These are phyloP conservation scores for Oxystoma pomonae DNA, from an alignment of 2,888 invertebrate genomes.

Conservation along the genomic window DNA sequence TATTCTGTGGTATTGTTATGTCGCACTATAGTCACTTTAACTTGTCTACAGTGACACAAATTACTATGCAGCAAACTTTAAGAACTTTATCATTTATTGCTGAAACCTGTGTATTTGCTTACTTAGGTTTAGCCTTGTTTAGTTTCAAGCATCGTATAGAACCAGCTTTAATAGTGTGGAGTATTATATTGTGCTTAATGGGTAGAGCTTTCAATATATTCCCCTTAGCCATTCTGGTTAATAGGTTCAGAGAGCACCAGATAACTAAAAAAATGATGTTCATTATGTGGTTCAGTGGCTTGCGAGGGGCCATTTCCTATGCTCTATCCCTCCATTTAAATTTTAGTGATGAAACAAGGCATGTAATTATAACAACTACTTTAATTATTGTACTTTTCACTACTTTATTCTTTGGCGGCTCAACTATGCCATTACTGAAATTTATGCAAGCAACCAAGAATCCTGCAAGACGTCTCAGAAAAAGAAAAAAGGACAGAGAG, in stretches of 20 bases:
- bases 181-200: slow-evolving; percentile 83
- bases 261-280: slow-evolving; percentile 99
- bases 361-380: slow-evolving; percentile 96
- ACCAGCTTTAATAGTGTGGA: slow-evolving; percentile 90
- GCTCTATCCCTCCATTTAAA: slow-evolving; percentile 94
- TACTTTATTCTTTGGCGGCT: slow-evolving; percentile 91
- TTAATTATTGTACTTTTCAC: slow-evolving; percentile 97
- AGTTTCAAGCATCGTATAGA: slow-evolving; percentile 94
- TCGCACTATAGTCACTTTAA: slow-evolving; percentile 99
- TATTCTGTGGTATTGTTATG: slow-evolving; percentile 99
- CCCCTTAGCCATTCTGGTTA: slow-evolving; percentile 87
- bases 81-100: slow-evolving; percentile 95
- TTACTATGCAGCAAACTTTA: slow-evolving; percentile 99
- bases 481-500: slow-evolving; percentile 61
- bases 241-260: slow-evolving; percentile 95
- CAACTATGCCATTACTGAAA: slow-evolving; percentile 96
- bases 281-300: slow-evolving; percentile 98
- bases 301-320: slow-evolving; percentile 97
- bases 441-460: slow-evolving; percentile 71
- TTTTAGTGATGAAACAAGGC: slow-evolving; percentile 89
- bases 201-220: slow-evolving; percentile 97
- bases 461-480: slow-evolving; percentile 53
- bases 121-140: slow-evolving; percentile 89
- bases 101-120: slow-evolving; percentile 98
- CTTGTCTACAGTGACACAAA: slow-evolving; percentile 95